Evolutionary conservation across 1,140 invertebrate species (phyloP), one percentile per base, ranked within the genome.

Genomic region (Rhopalosiphum maidis): DNA sequence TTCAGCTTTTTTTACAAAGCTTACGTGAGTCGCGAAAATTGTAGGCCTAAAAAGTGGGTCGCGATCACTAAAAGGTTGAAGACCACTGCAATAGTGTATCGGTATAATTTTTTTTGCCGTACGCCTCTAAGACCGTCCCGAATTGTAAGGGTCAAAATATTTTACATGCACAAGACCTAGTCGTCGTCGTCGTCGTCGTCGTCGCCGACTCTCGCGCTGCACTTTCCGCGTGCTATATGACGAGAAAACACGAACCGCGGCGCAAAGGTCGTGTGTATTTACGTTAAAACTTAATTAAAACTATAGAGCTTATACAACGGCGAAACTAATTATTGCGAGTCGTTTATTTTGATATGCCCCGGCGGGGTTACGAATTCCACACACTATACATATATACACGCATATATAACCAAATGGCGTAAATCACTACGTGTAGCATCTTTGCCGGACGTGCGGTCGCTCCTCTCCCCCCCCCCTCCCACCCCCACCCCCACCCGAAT

Each of bases 231-330:
- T 25, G 6, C 9, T 22, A 48, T 87, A 87, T 48, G 85, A 87
- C 85, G 30, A n/a, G 85, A 87, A 48, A 87, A 87, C 83, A 87
- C 43, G 43, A 87, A 87, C 85, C 30, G 1, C 43, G 21, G 15
- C 43, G 21, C 43, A 48, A n/a, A 87, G 41, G 43, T 48, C 15
- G 35, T 41, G 83, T n/a, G 30, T n/a, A n/a, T 87, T 48, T n/a
- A 30, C 43, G 43, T 87, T 87, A 87, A 87, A 87, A 87, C 85
- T 87, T 87, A 87, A 87, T 87, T 87, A 87, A 87, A 87, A 87
- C 85, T 30, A 48, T 8, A 7, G 30, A 48, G 4, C 43, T 87
- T 48, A 87, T 87, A n/a, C 15, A 8, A 48, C 18, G 18, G 83
- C 15, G 41, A 86, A 86, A 86, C 83, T 86, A 86, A 86, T 86